Evolutionary conservation across 2,797 vertebrate genomes (phyloP).

Genomic region (Trematomus bernacchii): DNA sequence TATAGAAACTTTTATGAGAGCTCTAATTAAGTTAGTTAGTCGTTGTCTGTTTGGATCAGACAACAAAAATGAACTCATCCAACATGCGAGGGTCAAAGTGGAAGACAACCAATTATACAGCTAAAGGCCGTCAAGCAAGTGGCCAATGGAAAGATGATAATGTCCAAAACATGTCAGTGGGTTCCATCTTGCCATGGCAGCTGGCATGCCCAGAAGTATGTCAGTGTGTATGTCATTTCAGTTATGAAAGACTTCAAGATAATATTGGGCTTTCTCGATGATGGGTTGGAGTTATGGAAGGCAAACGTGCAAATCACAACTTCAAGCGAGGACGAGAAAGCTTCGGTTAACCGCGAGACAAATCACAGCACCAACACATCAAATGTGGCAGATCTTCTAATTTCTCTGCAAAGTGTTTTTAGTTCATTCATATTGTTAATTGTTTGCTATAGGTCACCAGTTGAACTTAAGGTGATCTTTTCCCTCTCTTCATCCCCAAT

Average conservation of each 20-base stretch:
- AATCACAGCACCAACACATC: neutral
- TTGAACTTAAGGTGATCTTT: neutral
- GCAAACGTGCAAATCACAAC: neutral
- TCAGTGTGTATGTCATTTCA: neutral
- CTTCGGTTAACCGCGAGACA: neutral
- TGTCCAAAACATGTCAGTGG: neutral
- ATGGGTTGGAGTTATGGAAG: neutral
- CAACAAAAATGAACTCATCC: neutral
- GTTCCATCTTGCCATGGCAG: neutral
- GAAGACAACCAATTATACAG: neutral
- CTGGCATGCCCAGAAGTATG: neutral
- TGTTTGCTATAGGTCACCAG: conserved; percentile 4
- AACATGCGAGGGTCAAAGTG: neutral
- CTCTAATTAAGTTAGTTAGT: neutral
- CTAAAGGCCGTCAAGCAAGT: neutral
- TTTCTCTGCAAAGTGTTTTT: neutral
- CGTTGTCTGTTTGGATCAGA: neutral
- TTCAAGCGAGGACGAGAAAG: neutral
- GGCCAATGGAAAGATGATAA: neutral
- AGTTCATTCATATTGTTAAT: neutral
- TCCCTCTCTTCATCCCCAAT: neutral
- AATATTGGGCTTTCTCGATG: neutral
- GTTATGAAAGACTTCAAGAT: neutral
- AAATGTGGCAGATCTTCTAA: neutral
- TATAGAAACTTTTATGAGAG: neutral